Evolutionary conservation across 1,140 invertebrate genomes (phyloP), one percentile per base, ranked within the genome.

Genomic region (Matsumurasca onukii): DNA sequence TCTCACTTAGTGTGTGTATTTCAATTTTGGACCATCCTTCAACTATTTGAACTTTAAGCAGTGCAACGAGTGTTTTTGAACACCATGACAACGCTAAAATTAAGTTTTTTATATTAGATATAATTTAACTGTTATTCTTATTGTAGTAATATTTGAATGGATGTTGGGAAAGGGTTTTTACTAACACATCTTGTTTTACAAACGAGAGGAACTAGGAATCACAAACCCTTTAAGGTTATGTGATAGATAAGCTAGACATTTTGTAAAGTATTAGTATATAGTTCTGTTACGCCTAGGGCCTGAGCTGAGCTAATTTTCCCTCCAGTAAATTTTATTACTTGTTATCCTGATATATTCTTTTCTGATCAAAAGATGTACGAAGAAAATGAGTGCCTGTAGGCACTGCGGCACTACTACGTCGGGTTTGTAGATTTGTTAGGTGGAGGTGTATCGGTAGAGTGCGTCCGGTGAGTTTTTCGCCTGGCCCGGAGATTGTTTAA

Each of bases 81-180:
- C 61, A 63, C 61, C 61, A 63, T 63, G 61, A 63, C 61, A 63
- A 63, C 61, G 61, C 61, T 63, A 63, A 63, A 31, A 63, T 63
- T 31, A 31, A 63, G 29, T 31, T 63, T 31, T 63, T 31, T 63
- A 63, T 63, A 63, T 63, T 63, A 63, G 31, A n/a, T 34, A 63
- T 63, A 63, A 63, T 63, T 63, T 65, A 48, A 65, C 48, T 48
- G 31, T 48, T 65, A 65, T 65, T 45, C 62, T 65, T 65, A 65
- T 48, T 65, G 39, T 65, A 65, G 62, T 65, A 65, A 65, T 65
- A 65, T 65, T 65, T 65, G 39, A 65, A 45, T 65, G 62, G 62
- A 65, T 45, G 62, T 65, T 31, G 62, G 62, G 62, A 65, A 45
- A 48, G 62, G 62, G 62, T 65, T 65, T 39, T 65, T 65, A 65